Evolutionary conservation across 2,888 invertebrate species (phyloP).

Genomic region (Tetragonisca angustula): DNA sequence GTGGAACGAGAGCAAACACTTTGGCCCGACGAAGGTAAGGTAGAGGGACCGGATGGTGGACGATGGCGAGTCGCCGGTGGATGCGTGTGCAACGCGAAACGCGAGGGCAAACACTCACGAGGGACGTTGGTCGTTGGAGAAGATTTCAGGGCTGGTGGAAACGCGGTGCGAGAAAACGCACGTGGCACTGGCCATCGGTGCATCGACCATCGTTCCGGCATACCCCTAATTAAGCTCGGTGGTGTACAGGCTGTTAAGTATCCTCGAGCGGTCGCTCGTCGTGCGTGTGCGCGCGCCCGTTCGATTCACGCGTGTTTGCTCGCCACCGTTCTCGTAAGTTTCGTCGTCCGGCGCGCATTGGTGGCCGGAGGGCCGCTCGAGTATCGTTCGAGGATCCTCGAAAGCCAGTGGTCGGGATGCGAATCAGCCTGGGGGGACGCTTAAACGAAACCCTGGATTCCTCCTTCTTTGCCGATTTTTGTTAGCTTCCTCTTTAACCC

Average conservation of each 20-base stretch:
- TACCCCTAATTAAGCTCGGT: constrained; percentile 76
- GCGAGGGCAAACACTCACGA: constrained; percentile 72
- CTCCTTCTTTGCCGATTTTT: no score
- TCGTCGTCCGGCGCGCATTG: constrained; percentile 59
- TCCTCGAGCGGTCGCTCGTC: constrained; percentile 49
- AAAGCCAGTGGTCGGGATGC: constrained; percentile 53
- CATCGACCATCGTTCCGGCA: constrained; percentile 67
- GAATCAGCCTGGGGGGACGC: no score
- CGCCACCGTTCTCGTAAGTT: constrained; percentile 48
- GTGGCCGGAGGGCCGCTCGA: constrained; percentile 63
- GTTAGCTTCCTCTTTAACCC: no score
- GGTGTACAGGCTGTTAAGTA: constrained; percentile 62
- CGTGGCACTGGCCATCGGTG: constrained; percentile 69
- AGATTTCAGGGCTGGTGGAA: constrained; percentile 29
- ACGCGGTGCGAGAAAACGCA: constrained; percentile 63
- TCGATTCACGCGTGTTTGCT: constrained; percentile 49
- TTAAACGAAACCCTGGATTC: no score
- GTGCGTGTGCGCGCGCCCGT: constrained; percentile 42
- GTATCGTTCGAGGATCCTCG: constrained; percentile 64
- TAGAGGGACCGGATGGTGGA: constrained; percentile 25
- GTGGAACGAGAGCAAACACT: constrained; percentile 70
- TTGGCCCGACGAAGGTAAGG: constrained; percentile 44
- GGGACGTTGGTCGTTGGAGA: constrained; percentile 23
- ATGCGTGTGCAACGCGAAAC: constrained; percentile 56
- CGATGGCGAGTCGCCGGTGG: constrained; percentile 9